A percentile compares a stretch with the other conserved stretches of the same genome.
phyloP scores from a whole-genome alignment of 2,113 vertebrate genomes.

The Opisthocomus hoazin region DNA sequence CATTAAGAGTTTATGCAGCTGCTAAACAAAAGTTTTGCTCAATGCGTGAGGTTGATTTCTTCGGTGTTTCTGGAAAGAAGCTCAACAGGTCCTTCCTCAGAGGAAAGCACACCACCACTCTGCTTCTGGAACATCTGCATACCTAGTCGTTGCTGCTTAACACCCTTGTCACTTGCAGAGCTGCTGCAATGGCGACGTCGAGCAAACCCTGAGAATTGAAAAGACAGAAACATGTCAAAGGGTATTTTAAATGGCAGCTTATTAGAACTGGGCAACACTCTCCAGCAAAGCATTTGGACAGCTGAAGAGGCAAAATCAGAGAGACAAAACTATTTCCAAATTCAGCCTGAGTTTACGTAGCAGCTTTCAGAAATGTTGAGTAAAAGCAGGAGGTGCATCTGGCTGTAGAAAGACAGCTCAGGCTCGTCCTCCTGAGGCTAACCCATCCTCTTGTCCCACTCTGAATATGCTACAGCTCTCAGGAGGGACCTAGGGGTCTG shows the following conservation, averaged over 20 bases:
- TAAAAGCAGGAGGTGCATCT: background rate
- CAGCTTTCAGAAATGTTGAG: background rate
- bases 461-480: background rate
- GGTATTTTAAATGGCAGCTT: background rate
- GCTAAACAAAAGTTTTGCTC: background rate
- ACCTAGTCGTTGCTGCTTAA: constrained; percentile 22
- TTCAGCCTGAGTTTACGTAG: background rate
- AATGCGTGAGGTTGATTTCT: background rate
- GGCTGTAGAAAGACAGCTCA: background rate
- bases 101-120: background rate
- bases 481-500: background rate
- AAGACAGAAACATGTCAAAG: background rate
- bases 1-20: background rate
- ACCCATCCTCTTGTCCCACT: background rate
- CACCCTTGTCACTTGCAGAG: background rate
- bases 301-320: background rate
- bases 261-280: background rate
- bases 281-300: background rate
- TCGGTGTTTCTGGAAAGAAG: background rate
- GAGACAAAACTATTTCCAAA: background rate
- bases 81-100: background rate
- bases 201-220: background rate
- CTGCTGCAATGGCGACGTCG: background rate
- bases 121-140: background rate
- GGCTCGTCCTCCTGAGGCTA: background rate